Evolutionary conservation across 2,113 vertebrate species (phyloP).

Genomic region (Eptesicus fuscus): DNA sequence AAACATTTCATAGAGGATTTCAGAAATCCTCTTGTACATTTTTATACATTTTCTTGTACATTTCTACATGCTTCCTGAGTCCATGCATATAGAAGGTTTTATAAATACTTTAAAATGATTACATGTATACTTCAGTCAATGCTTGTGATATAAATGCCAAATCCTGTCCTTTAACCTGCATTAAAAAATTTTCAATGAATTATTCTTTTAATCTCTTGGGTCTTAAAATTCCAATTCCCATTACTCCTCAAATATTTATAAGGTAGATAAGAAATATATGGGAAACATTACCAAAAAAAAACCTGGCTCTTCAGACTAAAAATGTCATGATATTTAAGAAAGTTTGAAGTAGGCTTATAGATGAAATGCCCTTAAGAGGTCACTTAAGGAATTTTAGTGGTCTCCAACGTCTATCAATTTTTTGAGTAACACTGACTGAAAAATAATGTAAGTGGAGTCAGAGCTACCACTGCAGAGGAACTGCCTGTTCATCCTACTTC

Average conservation of each 20-base stretch:
- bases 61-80: not conserved
- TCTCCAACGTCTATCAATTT: not conserved
- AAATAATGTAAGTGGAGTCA: not conserved
- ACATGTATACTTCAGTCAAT: not conserved
- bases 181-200: not conserved
- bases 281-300: not conserved
- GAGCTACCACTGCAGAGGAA: not conserved
- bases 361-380: not conserved
- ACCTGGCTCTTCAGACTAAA: not conserved
- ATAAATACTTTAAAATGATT: constrained; percentile 10
- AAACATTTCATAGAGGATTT: not conserved
- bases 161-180: not conserved
- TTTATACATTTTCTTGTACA: not conserved
- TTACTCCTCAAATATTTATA: not conserved
- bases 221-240: not conserved
- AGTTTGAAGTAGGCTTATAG: not conserved
- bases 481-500: not conserved
- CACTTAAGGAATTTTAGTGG: not conserved
- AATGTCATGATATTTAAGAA: not conserved
- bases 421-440: not conserved
- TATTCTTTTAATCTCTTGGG: not conserved
- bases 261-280: not conserved
- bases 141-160: not conserved
- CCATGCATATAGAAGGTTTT: not conserved
- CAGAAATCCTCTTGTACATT: not conserved